These are phyloP conservation scores for Onchidella celtica DNA, from an alignment of 2,888 invertebrate species.

Conservation along the genomic window DNA sequence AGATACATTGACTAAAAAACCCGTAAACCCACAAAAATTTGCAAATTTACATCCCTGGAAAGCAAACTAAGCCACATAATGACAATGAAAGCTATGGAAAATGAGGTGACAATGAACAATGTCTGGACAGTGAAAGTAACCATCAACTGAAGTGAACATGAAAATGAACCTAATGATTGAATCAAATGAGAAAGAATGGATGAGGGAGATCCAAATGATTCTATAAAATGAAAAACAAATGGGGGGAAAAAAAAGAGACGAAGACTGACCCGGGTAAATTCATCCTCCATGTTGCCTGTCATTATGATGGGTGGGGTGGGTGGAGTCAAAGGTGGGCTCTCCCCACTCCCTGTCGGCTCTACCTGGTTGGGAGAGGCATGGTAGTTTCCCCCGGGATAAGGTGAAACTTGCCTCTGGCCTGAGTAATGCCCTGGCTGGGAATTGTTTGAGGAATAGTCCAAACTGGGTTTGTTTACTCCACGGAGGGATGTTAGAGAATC, in stretches of 20 bases:
- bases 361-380: not conserved
- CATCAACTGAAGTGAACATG: too few species aligned
- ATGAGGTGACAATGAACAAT: too few species aligned
- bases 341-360: slow-evolving; percentile 17
- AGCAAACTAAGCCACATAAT: slow-evolving; percentile 1
- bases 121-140: too few species aligned
- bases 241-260: not conserved
- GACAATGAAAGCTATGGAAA: slow-evolving; percentile 1
- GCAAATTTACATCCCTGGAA: slow-evolving; percentile 23
- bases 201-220: too few species aligned
- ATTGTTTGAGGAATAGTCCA: not conserved
- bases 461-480: not conserved
- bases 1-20: too few species aligned
- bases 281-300: slow-evolving; percentile 64
- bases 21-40: too few species aligned
- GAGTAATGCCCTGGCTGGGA: slow-evolving; percentile 18
- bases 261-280: slow-evolving; percentile 76
- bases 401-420: not conserved
- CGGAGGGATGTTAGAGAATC: not conserved
- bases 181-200: not conserved
- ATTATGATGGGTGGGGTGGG: slow-evolving; percentile 58
- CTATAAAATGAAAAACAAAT: not conserved
- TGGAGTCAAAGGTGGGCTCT: slow-evolving; percentile 57
- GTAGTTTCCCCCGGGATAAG: not conserved
- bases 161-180: not conserved